Evolutionary conservation across 2,888 invertebrate species (phyloP), one percentile per base, ranked within the genome.

Genomic region (Drosophila parthenogenetica): DNA sequence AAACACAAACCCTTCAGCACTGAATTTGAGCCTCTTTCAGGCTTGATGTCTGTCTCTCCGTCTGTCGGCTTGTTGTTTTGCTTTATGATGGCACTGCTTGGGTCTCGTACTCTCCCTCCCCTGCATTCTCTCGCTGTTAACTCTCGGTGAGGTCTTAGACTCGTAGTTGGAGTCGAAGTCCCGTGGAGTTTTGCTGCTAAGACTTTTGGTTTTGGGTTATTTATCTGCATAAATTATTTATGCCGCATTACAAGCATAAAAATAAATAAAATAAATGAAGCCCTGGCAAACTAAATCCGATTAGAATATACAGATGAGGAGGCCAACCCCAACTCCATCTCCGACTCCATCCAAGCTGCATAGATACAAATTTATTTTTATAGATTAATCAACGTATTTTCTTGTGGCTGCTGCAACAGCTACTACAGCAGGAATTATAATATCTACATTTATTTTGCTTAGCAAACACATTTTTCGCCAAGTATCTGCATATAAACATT

Each of bases 171-270:
- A 39, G 40, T 25, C 53, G 32, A 42, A 16, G 53, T 40, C 39
- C 77, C 79, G 73, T 73, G 75, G 75, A 57, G 35, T 35, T 35
- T 29, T 11, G 75, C 53, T 46, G 72, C 22, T 42, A 46, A 49
- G 73, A 22, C 51, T 66, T 65, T 77, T 57, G 71, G 69, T 75
- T 81, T 81, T 72, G 73, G 85, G 89, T 85, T 85, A 85, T 85
- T 89, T 85, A 85, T 85, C 87, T 89, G 89, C 89, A 85, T 85
- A 89, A 85, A 85, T 90, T 91, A 90, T 90, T 91, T 90, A 84
- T 87, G 90, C 90, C 85, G 91, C 89, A 90, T 90, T 91, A 91
- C 79, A 79, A 85, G 88, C 89, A 87, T 87, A 86, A 86, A 86
- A 89, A 86, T 86, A 86, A 89, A 89, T 86, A 86, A 86, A 86